These are phyloP conservation scores for Oncorhynchus gorbuscha DNA, from an alignment of 2,113 vertebrate species.

Conservation along the genomic window DNA sequence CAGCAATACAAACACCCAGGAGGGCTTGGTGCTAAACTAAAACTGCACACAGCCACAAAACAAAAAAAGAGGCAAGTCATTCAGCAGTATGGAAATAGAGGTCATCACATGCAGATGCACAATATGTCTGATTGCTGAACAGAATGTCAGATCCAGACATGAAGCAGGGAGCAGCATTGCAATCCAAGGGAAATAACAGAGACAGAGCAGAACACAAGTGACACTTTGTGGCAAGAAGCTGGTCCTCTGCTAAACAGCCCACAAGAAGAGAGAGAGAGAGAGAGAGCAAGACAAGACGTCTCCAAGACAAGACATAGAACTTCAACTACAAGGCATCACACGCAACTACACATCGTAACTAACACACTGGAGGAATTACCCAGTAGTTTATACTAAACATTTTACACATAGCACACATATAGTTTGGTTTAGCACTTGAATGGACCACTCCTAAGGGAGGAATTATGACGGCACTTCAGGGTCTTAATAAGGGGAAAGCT, in stretches of 20 bases:
- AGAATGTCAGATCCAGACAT: too few relatives aligned
- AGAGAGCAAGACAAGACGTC: not conserved
- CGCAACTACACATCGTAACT: not conserved
- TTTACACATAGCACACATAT: not conserved
- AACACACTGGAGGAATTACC: not conserved
- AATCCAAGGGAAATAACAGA: too few relatives aligned
- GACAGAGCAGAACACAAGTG: not conserved
- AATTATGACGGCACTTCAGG: conserved; percentile 21
- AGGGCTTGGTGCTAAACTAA: too few relatives aligned
- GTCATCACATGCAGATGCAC: too few relatives aligned
- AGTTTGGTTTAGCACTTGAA: conserved; percentile 5
- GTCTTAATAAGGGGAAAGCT: not conserved
- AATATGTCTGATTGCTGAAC: too few relatives aligned
- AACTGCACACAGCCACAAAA: too few relatives aligned
- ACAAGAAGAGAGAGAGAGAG: not conserved
- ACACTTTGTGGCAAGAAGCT: too few relatives aligned
- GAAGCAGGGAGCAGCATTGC: too few relatives aligned
- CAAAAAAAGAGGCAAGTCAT: too few relatives aligned
- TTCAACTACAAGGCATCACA: not conserved
- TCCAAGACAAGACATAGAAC: not conserved
- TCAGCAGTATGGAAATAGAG: too few relatives aligned
- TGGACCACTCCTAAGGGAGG: conserved; percentile 7
- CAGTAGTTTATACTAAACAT: not conserved
- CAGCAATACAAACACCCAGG: too few relatives aligned
- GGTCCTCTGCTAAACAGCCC: too few relatives aligned